Percentiles rank a stretch among this genome's conserved stretches.
phyloP scores from a whole-genome alignment of 2,888 invertebrate species.

The Phasia obesa region DNA sequence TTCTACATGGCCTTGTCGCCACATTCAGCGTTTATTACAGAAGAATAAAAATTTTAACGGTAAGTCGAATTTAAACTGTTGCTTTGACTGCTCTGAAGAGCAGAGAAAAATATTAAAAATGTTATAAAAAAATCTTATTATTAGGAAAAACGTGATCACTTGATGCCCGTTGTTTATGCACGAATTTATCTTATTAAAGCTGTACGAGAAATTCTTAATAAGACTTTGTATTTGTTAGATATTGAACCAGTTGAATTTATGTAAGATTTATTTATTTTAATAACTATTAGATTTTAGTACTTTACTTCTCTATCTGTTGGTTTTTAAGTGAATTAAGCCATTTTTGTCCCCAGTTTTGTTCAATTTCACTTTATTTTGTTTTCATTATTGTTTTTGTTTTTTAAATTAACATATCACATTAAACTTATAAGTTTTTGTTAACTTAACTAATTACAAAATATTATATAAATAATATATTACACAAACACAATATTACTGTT shows the following conservation, averaged over 20 bases:
- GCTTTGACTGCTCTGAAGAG: not conserved
- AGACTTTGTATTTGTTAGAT: constrained; percentile 85
- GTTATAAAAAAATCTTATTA: constrained; percentile 67
- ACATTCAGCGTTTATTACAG: constrained; percentile 90
- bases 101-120: not conserved
- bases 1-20: constrained; percentile 86
- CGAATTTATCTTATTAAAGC: constrained; percentile 87
- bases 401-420: constrained; percentile 68
- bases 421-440: constrained; percentile 44
- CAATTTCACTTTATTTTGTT: constrained; percentile 17
- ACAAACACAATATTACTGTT: constrained; percentile 30
- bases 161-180: constrained; percentile 87
- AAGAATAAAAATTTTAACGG: constrained; percentile 87
- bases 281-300: constrained; percentile 7
- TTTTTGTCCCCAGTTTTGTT: constrained; percentile 20
- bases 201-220: constrained; percentile 86
- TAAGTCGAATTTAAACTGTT: constrained; percentile 81
- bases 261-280: constrained; percentile 81
- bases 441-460: constrained; percentile 34
- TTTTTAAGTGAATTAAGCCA: constrained; percentile 11
- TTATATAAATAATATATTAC: constrained; percentile 39
- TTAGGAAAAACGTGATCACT: constrained; percentile 87
- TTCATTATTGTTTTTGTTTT: constrained; percentile 24
- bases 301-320: constrained; percentile 2
- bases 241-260: constrained; percentile 88